Evolutionary conservation across 2,113 vertebrate genomes (phyloP).

Genomic region (Strix uralensis): DNA sequence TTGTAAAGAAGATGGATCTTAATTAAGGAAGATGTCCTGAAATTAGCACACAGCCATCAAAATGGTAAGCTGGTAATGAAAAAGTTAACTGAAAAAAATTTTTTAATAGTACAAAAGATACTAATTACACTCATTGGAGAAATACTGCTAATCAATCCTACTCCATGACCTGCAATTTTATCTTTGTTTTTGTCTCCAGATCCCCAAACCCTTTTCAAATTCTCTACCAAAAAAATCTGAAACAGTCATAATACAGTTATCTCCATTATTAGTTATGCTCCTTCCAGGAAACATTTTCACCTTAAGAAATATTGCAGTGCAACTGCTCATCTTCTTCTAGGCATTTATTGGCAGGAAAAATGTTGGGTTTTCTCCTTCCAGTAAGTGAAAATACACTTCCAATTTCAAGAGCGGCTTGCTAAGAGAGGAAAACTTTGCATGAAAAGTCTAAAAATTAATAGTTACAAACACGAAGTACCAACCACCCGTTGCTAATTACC

Average conservation of each 20-base stretch:
- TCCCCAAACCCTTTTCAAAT: not conserved
- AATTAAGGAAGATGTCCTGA: not conserved
- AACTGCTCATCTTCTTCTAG: not conserved
- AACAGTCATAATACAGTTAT: not conserved
- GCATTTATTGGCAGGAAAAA: not conserved
- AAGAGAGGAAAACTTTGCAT: not conserved
- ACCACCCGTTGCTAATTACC: not conserved
- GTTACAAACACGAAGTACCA: not conserved
- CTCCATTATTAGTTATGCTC: not conserved
- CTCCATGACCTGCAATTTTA: not conserved
- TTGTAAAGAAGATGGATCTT: not conserved
- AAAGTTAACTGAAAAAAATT: not conserved
- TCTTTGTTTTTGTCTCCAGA: not conserved
- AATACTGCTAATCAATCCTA: not conserved
- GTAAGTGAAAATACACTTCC: not conserved
- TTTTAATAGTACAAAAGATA: not conserved
- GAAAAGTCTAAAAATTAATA: not conserved
- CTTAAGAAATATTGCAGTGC: not conserved
- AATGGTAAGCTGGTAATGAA: not conserved
- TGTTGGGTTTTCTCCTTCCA: not conserved
- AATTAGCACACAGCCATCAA: not conserved
- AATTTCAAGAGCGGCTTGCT: not conserved
- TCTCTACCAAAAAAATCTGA: not conserved
- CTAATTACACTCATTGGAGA: not conserved
- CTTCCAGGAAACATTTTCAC: not conserved